Evolutionary conservation across 2,888 invertebrate species (phyloP).

Genomic region (Lepidonotus clava): DNA sequence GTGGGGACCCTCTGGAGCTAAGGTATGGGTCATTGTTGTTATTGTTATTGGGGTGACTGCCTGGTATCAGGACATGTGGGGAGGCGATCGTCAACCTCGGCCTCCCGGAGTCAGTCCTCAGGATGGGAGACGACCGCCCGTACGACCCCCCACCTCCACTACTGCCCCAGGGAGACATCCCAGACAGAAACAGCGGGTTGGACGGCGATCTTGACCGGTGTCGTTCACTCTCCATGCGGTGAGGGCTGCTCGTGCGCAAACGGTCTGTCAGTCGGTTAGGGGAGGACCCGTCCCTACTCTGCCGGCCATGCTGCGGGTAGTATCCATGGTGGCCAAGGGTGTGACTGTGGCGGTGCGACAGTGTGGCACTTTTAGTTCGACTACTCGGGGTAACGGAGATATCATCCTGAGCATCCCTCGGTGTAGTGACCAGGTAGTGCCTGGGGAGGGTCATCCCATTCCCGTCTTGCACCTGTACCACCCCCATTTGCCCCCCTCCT

Average conservation of each 20-base stretch:
- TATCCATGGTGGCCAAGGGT: neutral
- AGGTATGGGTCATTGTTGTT: slow-evolving; percentile 4
- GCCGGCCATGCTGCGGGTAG: neutral
- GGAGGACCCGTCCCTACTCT: neutral
- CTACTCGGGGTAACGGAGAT: too few species aligned
- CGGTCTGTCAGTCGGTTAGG: neutral
- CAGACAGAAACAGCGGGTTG: too few species aligned
- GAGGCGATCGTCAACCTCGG: neutral
- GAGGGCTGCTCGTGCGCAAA: neutral
- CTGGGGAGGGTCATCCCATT: neutral
- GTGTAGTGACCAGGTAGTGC: too few species aligned
- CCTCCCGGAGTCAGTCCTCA: neutral
- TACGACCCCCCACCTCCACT: neutral
- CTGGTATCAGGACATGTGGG: neutral
- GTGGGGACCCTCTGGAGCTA: neutral
- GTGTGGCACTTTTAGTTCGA: too few species aligned
- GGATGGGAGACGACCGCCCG: neutral
- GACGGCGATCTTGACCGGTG: too few species aligned
- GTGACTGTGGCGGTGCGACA: neutral
- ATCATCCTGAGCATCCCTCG: too few species aligned
- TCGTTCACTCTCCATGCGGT: neutral
- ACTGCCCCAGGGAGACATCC: neutral
- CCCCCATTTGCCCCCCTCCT: neutral
- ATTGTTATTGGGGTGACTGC: neutral
- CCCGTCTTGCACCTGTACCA: neutral